Evolutionary conservation across 2,113 vertebrate species (phyloP), one percentile per base, ranked within the genome.

Genomic region (Elgaria multicarinata): DNA sequence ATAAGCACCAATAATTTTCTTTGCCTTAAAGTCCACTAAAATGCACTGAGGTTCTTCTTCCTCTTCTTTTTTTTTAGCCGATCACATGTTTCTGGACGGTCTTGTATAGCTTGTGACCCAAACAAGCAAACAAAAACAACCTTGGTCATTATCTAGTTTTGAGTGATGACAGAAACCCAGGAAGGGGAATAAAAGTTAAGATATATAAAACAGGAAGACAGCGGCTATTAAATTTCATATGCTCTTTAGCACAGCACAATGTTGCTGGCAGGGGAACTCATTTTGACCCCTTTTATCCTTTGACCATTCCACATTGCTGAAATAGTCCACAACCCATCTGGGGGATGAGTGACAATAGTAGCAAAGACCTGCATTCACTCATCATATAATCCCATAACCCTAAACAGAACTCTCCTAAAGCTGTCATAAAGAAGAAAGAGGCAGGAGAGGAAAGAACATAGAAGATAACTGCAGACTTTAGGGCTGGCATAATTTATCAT

Each of bases 401-500:
- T 50, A 75, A 89, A 88, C 42, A 93, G 69, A 88, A 12, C 33
- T 85, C 58, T 85, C 87, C 69, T 46, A 36, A 86, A 91, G 75
- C 85, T 94, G 46, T 86, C 3, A 3, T 53, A 55, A 87, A 84
- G 92, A 87, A 92, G 33, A 74, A 91, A 94, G 93, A 86, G 39
- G 75, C 89, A 94, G 86, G 33, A 24, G 74, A 92, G 92, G 86
- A 46, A 83, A 92, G 87, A 88, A 8, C 46, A 28, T 12, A 50
- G 46, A 92, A 33, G 85, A 78, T 74, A 93, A 89, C 86, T 86
- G 75, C 0, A 39, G 87, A 92, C 36, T 87, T 89, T 62, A 87
- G 46, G 81, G 42, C 76, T 87, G 89, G 90, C 91, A 92, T 94
- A 91, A 95, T 91, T 93, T 88, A 92, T 92, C 89, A 87, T 77